Evolutionary conservation across 1,140 invertebrate genomes (phyloP).

Genomic region (Drosophila quadrilineata): DNA sequence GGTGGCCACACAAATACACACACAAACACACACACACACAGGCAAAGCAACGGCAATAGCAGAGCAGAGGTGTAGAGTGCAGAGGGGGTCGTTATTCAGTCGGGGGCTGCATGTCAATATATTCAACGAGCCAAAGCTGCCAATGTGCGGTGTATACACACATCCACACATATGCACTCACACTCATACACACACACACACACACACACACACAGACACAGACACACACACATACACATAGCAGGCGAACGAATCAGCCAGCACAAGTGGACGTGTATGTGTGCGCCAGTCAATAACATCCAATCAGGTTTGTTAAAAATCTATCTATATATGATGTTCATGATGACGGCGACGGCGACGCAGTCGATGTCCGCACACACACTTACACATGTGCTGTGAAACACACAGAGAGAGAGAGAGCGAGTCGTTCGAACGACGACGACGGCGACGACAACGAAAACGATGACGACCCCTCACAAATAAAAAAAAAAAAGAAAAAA

Average conservation of each 20-base stretch:
- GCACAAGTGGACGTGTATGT: constrained; percentile 54
- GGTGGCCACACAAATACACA: constrained; percentile 17
- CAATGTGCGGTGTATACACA: constrained; percentile 21
- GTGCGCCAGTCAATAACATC: constrained; percentile 81
- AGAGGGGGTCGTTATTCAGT: constrained; percentile 3
- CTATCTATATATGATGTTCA: constrained; percentile 81
- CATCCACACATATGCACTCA: not conserved
- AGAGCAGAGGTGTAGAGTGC: too few relatives aligned
- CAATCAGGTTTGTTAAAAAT: constrained; percentile 82
- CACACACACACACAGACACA: not conserved
- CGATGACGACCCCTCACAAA: constrained; percentile 48
- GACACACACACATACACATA: constrained; percentile 5
- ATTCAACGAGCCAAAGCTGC: constrained; percentile 29
- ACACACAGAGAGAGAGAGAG: constrained; percentile 21
- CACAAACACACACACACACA: too few relatives aligned
- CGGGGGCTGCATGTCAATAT: constrained; percentile 35
- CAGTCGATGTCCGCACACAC: constrained; percentile 75
- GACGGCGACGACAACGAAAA: constrained; percentile 11
- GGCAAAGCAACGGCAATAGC: too few relatives aligned
- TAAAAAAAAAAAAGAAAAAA: too few relatives aligned
- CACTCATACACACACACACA: not conserved
- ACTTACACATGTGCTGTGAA: constrained; percentile 13
- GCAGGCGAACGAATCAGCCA: constrained; percentile 69
- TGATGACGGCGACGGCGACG: constrained; percentile 76
- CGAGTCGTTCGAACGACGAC: constrained; percentile 25